These are phyloP conservation scores for Amphipoea oculea DNA, from an alignment of 2,888 invertebrate species.

Conservation along the genomic window DNA sequence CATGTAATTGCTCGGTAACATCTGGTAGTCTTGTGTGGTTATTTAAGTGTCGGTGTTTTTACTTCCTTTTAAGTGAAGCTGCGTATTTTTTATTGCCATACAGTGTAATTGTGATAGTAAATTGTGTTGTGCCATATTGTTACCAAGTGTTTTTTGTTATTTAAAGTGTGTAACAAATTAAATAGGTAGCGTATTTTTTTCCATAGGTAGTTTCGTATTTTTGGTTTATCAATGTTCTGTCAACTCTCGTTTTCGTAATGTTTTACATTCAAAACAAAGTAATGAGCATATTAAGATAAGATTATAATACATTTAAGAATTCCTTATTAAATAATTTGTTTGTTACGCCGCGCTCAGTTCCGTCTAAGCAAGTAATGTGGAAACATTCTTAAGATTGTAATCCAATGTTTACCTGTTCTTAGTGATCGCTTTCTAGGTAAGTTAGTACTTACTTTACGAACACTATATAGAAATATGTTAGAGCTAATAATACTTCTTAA, in stretches of 20 bases:
- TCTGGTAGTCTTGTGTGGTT: conserved; percentile 14
- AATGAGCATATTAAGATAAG: neutral
- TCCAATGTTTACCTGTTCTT: neutral
- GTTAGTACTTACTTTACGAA: neutral
- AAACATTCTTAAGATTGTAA: neutral
- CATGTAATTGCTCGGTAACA: conserved; percentile 36
- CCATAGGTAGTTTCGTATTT: neutral
- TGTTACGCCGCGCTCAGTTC: neutral
- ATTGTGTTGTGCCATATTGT: conserved; percentile 14
- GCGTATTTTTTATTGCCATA: conserved; percentile 23
- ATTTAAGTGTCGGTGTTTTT: neutral
- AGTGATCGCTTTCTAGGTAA: neutral
- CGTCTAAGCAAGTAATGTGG: neutral
- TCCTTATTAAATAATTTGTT: neutral
- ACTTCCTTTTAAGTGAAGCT: conserved; percentile 3
- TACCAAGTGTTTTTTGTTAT: neutral
- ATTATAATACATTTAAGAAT: no score
- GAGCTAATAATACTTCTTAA: neutral
- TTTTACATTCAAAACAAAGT: neutral
- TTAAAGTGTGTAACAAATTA: neutral
- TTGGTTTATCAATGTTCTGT: neutral
- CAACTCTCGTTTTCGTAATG: neutral
- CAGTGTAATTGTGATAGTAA: conserved; percentile 26
- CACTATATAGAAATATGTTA: neutral
- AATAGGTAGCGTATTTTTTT: neutral